These are phyloP conservation scores for Collichthys lucidus DNA, from an alignment of 2,113 vertebrate species.

Conservation along the genomic window DNA sequence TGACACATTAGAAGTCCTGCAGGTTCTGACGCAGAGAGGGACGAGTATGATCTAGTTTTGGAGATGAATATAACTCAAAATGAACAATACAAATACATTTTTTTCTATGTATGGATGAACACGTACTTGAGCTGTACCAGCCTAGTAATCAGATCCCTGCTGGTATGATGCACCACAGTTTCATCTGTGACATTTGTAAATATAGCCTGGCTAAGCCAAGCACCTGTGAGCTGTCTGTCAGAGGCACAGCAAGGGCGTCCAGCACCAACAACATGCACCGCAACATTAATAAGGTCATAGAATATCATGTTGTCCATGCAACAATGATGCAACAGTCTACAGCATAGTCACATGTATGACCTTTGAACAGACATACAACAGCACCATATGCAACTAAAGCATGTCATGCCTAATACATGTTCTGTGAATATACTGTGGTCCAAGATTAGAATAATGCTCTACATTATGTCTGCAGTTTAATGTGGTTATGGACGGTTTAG, in stretches of 20 bases:
- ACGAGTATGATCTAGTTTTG: too few species aligned
- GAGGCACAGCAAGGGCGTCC: slow-evolving; percentile 16
- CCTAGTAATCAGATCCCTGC: slow-evolving; percentile 54
- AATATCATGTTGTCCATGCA: neutral
- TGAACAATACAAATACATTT: neutral
- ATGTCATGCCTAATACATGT: neutral
- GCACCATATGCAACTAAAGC: neutral
- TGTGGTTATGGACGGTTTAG: neutral
- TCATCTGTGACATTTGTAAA: slow-evolving; percentile 71
- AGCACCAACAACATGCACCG: slow-evolving; percentile 22
- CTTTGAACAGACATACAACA: neutral
- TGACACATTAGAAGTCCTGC: neutral
- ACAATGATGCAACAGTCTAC: slow-evolving; percentile 11
- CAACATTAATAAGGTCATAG: slow-evolving; percentile 50
- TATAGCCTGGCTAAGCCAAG: slow-evolving; percentile 72
- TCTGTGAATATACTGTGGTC: neutral
- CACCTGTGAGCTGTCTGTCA: slow-evolving; percentile 82
- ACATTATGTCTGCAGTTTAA: neutral
- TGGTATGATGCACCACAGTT: slow-evolving; percentile 19
- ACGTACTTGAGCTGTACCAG: slow-evolving; percentile 10
- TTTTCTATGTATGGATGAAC: slow-evolving; percentile 22
- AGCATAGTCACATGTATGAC: slow-evolving; percentile 12
- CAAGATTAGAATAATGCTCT: neutral
- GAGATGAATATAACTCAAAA: neutral
- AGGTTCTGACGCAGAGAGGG: too few species aligned